phyloP scores from a whole-genome alignment of 1,140 invertebrate genomes.

The Cherax quadricarinatus region DNA sequence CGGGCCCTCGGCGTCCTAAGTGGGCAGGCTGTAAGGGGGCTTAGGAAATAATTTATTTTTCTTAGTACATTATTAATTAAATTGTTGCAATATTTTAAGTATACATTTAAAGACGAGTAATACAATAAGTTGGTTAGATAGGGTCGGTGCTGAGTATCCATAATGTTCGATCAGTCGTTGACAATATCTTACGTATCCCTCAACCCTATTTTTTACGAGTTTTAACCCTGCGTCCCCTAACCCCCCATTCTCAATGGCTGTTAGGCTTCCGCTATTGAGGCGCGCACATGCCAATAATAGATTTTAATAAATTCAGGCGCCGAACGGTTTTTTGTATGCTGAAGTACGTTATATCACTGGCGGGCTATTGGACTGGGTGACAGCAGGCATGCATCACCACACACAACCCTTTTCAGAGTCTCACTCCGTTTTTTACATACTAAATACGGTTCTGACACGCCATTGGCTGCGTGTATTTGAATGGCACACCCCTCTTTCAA shows the following conservation, averaged over 20 bases:
- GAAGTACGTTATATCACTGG: conserved; percentile 41
- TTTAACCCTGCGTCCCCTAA: neutral
- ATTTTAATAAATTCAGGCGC: conserved; percentile 51
- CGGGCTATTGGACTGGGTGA: conserved; percentile 5
- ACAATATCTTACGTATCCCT: neutral
- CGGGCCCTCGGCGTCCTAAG: neutral
- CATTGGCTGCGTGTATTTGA: conserved; percentile 39
- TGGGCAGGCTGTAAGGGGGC: neutral
- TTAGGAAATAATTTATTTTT: too few relatives aligned
- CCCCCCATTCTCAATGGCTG: neutral
- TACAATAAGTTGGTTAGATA: too few relatives aligned
- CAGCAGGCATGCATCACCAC: conserved; percentile 11
- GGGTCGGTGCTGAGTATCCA: too few relatives aligned
- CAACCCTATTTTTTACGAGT: neutral
- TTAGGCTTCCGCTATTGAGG: conserved; percentile 34
- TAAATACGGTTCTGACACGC: conserved; percentile 51
- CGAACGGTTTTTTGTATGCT: conserved; percentile 16
- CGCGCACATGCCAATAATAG: conserved; percentile 54
- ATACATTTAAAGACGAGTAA: too few relatives aligned
- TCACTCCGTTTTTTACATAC: conserved; percentile 31
- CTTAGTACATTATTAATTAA: too few relatives aligned
- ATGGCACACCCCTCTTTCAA: conserved; percentile 46
- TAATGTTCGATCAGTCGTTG: neutral
- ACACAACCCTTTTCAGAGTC: conserved; percentile 26
- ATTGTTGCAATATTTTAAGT: too few relatives aligned